Evolutionary conservation across 1,140 invertebrate species (phyloP), one percentile per base, ranked within the genome.

Genomic region (Drosophila mojavensis): DNA sequence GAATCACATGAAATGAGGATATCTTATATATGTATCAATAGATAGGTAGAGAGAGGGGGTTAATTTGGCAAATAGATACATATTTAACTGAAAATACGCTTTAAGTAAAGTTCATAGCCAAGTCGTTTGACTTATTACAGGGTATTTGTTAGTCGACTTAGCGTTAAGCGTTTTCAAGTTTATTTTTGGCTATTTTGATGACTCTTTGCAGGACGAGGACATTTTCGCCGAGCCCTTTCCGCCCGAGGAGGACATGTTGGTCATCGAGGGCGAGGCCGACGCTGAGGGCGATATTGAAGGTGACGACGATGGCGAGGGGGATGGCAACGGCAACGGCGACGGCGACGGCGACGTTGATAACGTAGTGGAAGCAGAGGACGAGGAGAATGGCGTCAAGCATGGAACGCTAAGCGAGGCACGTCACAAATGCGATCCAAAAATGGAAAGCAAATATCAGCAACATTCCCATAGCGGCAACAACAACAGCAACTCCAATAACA

Each of bases 161-260:
- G 5, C 5, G 5, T 1, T 7, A 33, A 1, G 3, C 5, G 3
- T n/a, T 15, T 0, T 11, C 7, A 36, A 39, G 3, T 11, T 39
- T 39, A 11, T 39, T 39, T 39, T 39, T 39, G 11, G 36, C 33
- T 9, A 28, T 11, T 26, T 10, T 17, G 15, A 24, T 41, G 11
- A 43, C n/a, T 69, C 20, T 17, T 61, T 45, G 15, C 24, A 85
- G 81, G 81, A 85, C 7, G 70, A 85, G 4, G 81, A 85, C 24
- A 54, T 85, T n/a, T 81, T 85, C 63, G 47, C 55, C 0, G 78
- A 72, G 0, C 5, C 60, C 10, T 86, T 60, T 61, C 36, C 43
- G 5, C 47, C 54, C n/a, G 83, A 77, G 17, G 84, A 82, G 47
- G 83, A 86, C 48, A 68, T 68, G 11, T 45, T 86, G 3, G 75